phyloP scores from a whole-genome alignment of 2,797 vertebrate species.

The Sebastes nivosus region DNA sequence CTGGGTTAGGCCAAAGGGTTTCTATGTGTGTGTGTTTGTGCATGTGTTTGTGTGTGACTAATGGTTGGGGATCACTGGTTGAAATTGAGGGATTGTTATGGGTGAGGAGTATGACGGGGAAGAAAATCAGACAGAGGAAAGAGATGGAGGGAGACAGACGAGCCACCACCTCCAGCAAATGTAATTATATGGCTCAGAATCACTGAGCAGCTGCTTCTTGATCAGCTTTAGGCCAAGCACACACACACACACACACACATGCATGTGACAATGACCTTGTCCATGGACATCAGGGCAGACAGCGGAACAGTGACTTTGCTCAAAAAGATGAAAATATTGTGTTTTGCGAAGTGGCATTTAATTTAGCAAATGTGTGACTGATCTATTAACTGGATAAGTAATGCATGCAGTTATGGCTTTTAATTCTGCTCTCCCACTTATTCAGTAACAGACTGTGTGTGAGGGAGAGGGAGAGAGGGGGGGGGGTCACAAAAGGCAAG shows the following conservation, averaged over 20 bases:
- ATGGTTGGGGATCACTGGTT: constrained; percentile 22
- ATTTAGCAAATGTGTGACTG: constrained; percentile 11
- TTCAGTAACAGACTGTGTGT: not conserved
- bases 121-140: constrained; percentile 28
- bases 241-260: not conserved
- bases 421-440: constrained; percentile 25
- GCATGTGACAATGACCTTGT: constrained; percentile 36
- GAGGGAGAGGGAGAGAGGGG: not conserved
- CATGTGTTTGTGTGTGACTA: constrained; percentile 30
- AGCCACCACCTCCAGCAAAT: constrained; percentile 56
- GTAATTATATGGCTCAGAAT: constrained; percentile 46
- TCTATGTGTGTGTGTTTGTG: not conserved
- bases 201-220: constrained; percentile 29
- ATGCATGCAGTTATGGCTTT: constrained; percentile 18
- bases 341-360: not conserved
- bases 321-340: not conserved
- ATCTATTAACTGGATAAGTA: constrained; percentile 1
- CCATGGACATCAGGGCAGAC: not conserved
- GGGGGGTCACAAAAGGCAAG: constrained; percentile 1
- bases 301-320: not conserved
- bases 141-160: constrained; percentile 35
- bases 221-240: constrained; percentile 29
- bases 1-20: not conserved
- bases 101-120: constrained; percentile 15
- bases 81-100: constrained; percentile 24